Evolutionary conservation across 2,888 invertebrate species (phyloP).

Genomic region (Brachyptera putata): DNA sequence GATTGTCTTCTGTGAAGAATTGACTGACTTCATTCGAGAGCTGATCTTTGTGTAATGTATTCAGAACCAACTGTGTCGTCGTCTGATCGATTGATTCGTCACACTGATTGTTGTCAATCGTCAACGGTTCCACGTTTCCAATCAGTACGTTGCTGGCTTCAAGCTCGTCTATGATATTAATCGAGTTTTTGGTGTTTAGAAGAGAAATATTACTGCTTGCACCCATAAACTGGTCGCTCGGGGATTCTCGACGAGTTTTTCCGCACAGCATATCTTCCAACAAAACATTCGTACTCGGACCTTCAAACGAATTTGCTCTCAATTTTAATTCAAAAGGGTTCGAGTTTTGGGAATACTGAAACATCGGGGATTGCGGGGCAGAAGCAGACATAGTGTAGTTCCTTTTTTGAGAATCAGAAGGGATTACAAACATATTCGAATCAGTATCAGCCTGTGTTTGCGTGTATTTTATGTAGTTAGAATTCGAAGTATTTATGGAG

Average conservation of each 20-base stretch:
- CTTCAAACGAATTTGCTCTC: neutral
- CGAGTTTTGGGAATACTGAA: neutral
- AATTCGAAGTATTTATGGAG: neutral
- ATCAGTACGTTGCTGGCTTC: no score
- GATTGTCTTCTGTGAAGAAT: conserved; percentile 55
- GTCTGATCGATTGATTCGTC: no score
- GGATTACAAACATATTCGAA: neutral
- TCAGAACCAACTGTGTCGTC: no score
- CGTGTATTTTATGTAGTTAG: no score
- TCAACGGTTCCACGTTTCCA: no score
- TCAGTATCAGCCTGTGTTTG: no score
- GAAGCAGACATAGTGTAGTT: conserved; percentile 25
- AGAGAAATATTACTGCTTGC: no score
- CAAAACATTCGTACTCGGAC: neutral
- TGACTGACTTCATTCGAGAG: conserved; percentile 56
- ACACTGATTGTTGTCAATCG: no score
- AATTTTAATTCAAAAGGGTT: neutral
- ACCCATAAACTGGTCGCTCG: neutral
- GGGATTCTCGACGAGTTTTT: neutral
- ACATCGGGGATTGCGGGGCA: conserved; percentile 30
- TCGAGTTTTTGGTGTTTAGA: no score
- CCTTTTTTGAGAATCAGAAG: no score
- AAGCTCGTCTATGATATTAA: no score
- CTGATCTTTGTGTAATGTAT: neutral
- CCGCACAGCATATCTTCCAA: neutral